Base-by-base conservation (phyloP, 2,888 invertebrate species). In the Bruchidius siliquastri region DNA sequence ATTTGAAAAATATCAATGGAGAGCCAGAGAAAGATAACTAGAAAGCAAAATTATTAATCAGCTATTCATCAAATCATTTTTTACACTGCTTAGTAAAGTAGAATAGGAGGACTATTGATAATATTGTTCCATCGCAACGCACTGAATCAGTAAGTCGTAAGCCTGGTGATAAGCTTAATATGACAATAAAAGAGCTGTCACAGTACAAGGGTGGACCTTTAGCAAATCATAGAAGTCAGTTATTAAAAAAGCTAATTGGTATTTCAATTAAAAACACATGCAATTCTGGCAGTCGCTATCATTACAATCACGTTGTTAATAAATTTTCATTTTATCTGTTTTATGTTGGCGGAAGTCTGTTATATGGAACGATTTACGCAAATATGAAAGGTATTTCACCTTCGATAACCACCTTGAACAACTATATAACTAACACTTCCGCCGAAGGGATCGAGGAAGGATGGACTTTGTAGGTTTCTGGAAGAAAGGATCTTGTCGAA, bases 291-390 rank as follows among this genome's bases (percentile, higher is more conserved):
- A 71, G 68, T 8, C 26, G 8, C 26, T 26, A 26, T 26, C 26
- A 26, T 26, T 26, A 26, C 66, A 73, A 68, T 49, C 49, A 68
- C 49, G 20, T 18, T 66, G 67, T 21, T 66, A 75, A 76, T 4
- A 2, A 84, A 70, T 76, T 76, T 75, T 67, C 73, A 20, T 26
- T 75, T 2, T 76, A 77, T 66, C 49, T 77, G 20, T 75, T 72
- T 72, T 76, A 77, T 32, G 68, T 76, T 21, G 77, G 79, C n/a
- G 79, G 76, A 20, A 77, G 75, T 32, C 70, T 79, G 32, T 30
- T 77, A 22, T 77, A 78, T 71, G 74, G 75, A 75, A 77, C 77
- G n/a, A 66, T 77, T 22, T 71, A 76, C 32, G 72, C 71, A 10
- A 78, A 77, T 77, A 67, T 76, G 22, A 73, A 73, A 74, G 71